Conservation (phyloP, 1,140 invertebrate genomes). For the Neuroterus valhalla region DNA sequence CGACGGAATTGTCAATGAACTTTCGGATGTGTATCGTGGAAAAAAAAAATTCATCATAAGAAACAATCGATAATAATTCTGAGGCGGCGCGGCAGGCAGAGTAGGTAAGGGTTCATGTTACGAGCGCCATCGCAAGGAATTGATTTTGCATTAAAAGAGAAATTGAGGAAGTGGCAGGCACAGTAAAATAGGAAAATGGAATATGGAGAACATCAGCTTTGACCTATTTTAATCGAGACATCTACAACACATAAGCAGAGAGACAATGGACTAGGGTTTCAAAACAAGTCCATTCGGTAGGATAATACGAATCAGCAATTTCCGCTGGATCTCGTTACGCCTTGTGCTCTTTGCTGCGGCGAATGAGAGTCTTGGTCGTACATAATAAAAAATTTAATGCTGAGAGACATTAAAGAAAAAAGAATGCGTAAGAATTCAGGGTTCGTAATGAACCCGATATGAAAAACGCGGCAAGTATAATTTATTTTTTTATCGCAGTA, state of each 20-base stretch:
- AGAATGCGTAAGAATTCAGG: slow-evolving; percentile 60
- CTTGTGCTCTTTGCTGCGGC: slow-evolving; percentile 49
- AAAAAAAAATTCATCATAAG: too few species aligned
- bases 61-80: too few species aligned
- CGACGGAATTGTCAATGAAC: slow-evolving; percentile 35
- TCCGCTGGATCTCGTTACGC: slow-evolving; percentile 51
- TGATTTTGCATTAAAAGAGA: background rate
- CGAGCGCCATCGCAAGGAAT: too few species aligned
- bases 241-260: slow-evolving; percentile 25
- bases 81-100: too few species aligned
- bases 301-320: slow-evolving; percentile 51
- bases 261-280: slow-evolving; percentile 28
- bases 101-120: too few species aligned
- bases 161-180: background rate
- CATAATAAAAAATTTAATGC: slow-evolving; percentile 70
- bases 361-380: slow-evolving; percentile 52
- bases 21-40: background rate
- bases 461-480: slow-evolving; percentile 68
- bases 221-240: slow-evolving; percentile 28
- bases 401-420: slow-evolving; percentile 61
- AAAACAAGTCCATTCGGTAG: slow-evolving; percentile 30
- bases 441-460: slow-evolving; percentile 72
- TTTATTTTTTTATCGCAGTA: slow-evolving; percentile 65
- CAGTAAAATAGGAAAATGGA: slow-evolving; percentile 7
- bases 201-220: slow-evolving; percentile 14